phyloP scores from a whole-genome alignment of 1,140 invertebrate genomes.

The Trinorchestia longiramus region DNA sequence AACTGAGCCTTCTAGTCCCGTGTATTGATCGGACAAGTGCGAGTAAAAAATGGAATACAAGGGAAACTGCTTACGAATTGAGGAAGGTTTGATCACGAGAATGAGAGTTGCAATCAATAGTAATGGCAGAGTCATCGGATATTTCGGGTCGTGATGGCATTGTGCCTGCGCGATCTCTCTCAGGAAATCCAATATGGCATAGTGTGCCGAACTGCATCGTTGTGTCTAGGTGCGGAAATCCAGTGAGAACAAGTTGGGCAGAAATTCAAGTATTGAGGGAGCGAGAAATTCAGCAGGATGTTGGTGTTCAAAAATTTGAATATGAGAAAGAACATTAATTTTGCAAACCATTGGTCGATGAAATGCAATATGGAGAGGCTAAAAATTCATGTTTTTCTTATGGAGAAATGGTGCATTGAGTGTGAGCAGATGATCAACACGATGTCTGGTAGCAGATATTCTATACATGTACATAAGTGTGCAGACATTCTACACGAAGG shows the following conservation, averaged over 20 bases:
- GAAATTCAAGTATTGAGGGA: background rate
- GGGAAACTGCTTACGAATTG: background rate
- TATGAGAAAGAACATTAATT: background rate
- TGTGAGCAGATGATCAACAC: background rate
- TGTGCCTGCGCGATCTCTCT: background rate
- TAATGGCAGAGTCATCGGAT: background rate
- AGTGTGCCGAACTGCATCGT: background rate
- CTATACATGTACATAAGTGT: no score
- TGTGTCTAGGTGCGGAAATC: background rate
- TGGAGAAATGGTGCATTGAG: no score
- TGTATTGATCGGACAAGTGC: no score
- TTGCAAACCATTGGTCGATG: no score
- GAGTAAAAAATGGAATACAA: no score
- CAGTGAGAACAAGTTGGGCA: background rate
- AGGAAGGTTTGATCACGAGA: background rate
- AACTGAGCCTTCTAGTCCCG: no score
- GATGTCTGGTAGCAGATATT: background rate
- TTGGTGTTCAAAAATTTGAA: background rate
- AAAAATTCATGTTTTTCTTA: no score
- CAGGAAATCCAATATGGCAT: conserved; percentile 13
- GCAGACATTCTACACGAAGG: no score
- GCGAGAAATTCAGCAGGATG: background rate
- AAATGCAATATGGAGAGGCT: no score
- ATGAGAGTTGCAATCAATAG: conserved; percentile 28
- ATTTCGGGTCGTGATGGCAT: background rate